Percentiles rank a stretch among this genome's conserved stretches.
Conservation (phyloP, 2,113 vertebrate species). For the Callaeas wilsoni region DNA sequence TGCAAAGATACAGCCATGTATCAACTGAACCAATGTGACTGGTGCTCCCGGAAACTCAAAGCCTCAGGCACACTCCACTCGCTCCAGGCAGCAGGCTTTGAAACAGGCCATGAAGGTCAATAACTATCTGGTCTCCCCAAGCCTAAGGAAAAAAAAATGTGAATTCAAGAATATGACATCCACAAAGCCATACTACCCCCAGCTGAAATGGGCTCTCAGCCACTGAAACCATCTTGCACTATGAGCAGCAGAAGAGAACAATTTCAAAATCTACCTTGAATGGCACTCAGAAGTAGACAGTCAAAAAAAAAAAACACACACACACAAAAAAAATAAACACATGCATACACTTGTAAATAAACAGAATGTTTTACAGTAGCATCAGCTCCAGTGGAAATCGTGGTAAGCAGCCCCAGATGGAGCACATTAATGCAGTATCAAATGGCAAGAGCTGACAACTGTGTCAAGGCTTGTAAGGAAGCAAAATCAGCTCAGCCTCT, state of each 20-base stretch:
- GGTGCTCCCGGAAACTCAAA: neutral
- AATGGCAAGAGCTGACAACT: neutral
- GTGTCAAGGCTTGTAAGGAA: neutral
- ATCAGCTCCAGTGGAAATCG: neutral
- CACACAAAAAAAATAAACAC: neutral
- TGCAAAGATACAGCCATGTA: neutral
- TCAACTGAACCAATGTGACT: neutral
- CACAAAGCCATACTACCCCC: neutral
- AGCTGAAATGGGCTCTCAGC: neutral
- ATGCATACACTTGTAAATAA: neutral
- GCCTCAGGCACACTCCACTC: neutral
- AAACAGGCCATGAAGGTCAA: neutral
- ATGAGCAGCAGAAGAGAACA: neutral
- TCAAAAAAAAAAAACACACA: neutral
- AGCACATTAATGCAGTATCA: neutral
- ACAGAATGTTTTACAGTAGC: neutral
- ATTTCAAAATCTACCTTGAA: neutral
- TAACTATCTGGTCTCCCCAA: neutral
- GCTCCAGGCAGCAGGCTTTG: neutral
- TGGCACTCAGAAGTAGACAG: neutral
- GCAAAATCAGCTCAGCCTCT: neutral
- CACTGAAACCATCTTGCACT: neutral
- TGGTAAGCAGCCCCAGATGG: neutral
- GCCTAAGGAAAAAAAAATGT: neutral
- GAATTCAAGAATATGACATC: neutral